phyloP scores from a whole-genome alignment of 2,888 invertebrate species.

The Drosophila greeni region DNA sequence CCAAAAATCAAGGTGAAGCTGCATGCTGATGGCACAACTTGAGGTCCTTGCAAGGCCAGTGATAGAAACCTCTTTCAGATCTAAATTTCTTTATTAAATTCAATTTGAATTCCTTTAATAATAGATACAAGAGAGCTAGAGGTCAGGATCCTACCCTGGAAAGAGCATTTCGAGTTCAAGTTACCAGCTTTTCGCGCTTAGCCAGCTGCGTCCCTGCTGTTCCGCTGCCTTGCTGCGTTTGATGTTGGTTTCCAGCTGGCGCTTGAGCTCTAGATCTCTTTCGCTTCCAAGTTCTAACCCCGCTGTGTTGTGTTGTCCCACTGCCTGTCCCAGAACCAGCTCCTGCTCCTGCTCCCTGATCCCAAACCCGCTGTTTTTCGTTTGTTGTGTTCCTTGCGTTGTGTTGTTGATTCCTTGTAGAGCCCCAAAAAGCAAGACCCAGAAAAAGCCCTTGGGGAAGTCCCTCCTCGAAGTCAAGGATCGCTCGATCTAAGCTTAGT shows the following conservation, averaged over 20 bases:
- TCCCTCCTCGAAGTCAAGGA: slow-evolving; percentile 7
- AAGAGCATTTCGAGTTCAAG: slow-evolving; percentile 32
- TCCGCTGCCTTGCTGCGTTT: slow-evolving; percentile 12
- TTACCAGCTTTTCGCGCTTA: not conserved
- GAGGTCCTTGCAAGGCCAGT: not conserved
- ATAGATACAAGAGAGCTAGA: not conserved
- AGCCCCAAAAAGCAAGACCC: not conserved
- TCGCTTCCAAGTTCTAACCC: slow-evolving; percentile 22
- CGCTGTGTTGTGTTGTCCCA: not conserved
- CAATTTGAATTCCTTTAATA: not conserved
- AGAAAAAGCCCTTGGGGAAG: not conserved
- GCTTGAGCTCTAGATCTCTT: slow-evolving; percentile 10
- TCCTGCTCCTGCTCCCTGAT: not conserved
- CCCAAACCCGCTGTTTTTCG: slow-evolving; percentile 3
- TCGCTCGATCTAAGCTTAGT: slow-evolving; percentile 32
- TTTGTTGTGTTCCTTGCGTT: slow-evolving; percentile 20
- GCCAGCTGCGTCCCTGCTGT: slow-evolving; percentile 5
- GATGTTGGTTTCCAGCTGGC: slow-evolving; percentile 19
- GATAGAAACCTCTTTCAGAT: not conserved
- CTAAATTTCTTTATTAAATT: not conserved
- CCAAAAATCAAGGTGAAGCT: too few species aligned
- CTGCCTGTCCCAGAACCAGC: not conserved
- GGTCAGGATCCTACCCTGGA: not conserved
- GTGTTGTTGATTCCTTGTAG: slow-evolving; percentile 20
- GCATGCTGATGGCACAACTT: not conserved